Base-by-base conservation (phyloP, 1,140 invertebrate genomes). In the Hyphantria cunea region DNA sequence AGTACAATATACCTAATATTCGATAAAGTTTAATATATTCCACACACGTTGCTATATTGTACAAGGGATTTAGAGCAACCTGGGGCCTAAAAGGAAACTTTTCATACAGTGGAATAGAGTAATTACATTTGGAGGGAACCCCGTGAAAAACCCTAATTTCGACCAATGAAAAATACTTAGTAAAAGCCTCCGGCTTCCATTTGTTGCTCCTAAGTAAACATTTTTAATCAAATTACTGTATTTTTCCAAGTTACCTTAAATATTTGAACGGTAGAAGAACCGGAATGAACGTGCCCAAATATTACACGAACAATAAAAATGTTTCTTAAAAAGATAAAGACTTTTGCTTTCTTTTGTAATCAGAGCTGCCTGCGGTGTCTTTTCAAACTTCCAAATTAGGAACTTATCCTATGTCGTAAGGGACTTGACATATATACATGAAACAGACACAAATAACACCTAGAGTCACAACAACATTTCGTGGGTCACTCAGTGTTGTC, bases 131-230 rank as follows among this genome's bases (percentile, higher is more conserved):
- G 47, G 49, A 64, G 51, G 63, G 54, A 42, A 59, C 47, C 56
- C 47, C 53, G 15, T 56, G 50, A 70, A 74, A 69, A 67, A 45
- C 37, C 64, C 68, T 75, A 67, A 75, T 75, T 70, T 67, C 52
- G 52, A 10, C 41, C 61, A 37, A 66, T 65, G 64, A 69, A 72
- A 75, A 75, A 70, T 67, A 69, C 66, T 48, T 47, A 42, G 61
- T n/a, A 51, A 63, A 71, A 49, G 50, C 25, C 33, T 50, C 33
- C 34, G 10, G 4, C 59, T 25, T 53, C 53, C 61, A 65, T 74
- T 74, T 71, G 72, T 69, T 54, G 63, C 59, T 64, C 66, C 56
- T 69, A 72, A 72, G 64, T 64, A 66, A 70, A 74, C 72, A 65
- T 63, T 75, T 72, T 75, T 72, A 67, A 72, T 72, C 63, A 66